Conservation (phyloP, 1,140 invertebrate species). For the Hermatobates lingyangjiaoensis region DNA sequence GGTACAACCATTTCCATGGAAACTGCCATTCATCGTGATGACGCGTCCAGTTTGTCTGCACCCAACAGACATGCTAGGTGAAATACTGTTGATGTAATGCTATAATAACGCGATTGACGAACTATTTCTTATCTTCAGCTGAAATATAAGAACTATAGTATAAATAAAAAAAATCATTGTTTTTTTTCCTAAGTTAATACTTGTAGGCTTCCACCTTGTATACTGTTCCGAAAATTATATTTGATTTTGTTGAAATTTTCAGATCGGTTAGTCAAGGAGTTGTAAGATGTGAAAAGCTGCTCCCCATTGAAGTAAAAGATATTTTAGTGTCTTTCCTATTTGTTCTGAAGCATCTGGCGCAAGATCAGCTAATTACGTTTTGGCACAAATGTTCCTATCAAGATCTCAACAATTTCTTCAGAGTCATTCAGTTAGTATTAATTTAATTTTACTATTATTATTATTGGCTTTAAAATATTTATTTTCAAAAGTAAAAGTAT, state of each 20-base stretch:
- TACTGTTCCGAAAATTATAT: too few species aligned
- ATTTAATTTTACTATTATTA: too few species aligned
- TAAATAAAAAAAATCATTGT: too few species aligned
- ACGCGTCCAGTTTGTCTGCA: background rate
- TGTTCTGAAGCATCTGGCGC: slow-evolving; percentile 71
- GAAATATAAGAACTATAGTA: too few species aligned
- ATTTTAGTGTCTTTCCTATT: slow-evolving; percentile 78
- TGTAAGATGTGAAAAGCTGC: slow-evolving; percentile 53
- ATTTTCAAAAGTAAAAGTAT: too few species aligned
- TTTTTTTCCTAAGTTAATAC: background rate
- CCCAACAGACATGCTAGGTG: slow-evolving; percentile 17
- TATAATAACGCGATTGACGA: too few species aligned
- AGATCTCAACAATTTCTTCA: slow-evolving; percentile 61
- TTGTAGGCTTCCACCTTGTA: background rate
- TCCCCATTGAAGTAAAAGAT: slow-evolving; percentile 58
- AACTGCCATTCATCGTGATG: slow-evolving; percentile 34
- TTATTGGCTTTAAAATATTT: too few species aligned
- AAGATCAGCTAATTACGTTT: slow-evolving; percentile 75
- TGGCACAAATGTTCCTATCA: slow-evolving; percentile 64
- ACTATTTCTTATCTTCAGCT: too few species aligned
- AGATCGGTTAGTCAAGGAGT: slow-evolving; percentile 33
- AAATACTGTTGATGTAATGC: too few species aligned
- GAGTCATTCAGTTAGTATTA: slow-evolving; percentile 60
- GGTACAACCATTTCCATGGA: slow-evolving; percentile 38
- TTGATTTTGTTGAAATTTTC: too few species aligned